Evolutionary conservation across 2,888 invertebrate species (phyloP).

Genomic region (Stratiomys singularior): DNA sequence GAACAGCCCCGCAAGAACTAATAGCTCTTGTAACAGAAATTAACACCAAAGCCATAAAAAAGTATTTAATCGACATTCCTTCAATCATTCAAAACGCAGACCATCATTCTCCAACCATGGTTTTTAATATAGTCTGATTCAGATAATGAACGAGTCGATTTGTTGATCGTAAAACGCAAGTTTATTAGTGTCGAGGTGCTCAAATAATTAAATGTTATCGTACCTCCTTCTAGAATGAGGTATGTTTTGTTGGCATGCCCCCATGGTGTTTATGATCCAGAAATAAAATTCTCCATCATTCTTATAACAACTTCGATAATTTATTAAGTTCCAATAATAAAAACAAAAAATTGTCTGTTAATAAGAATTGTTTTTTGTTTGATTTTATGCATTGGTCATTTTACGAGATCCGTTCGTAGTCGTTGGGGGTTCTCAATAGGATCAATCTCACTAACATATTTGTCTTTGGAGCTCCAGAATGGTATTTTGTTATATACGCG

Average conservation of each 20-base stretch:
- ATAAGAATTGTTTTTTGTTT: conserved; percentile 16
- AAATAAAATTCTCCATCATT: conserved; percentile 45
- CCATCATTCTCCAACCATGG: background rate
- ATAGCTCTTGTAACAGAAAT: background rate
- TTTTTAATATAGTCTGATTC: conserved; percentile 20
- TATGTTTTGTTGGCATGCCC: background rate
- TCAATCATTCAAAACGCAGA: conserved; percentile 37
- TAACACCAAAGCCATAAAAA: background rate
- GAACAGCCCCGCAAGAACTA: too few species aligned
- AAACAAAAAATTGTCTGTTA: conserved; percentile 3
- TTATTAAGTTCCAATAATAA: conserved; percentile 38
- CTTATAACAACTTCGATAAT: conserved; percentile 41
- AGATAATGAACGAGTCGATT: conserved; percentile 40
- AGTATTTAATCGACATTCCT: conserved; percentile 7
- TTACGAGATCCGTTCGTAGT: background rate
- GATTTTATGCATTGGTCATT: conserved; percentile 24
- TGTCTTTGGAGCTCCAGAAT: too few species aligned
- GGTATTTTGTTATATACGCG: too few species aligned
- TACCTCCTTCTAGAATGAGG: background rate
- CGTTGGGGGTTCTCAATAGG: too few species aligned
- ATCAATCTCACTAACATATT: too few species aligned
- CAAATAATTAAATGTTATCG: conserved; percentile 37
- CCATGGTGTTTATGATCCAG: conserved; percentile 39
- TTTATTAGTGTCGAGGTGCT: conserved; percentile 42
- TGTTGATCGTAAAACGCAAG: conserved; percentile 34